Evolutionary conservation across 2,113 vertebrate genomes (phyloP).

Genomic region (Amphilophus citrinellus): DNA sequence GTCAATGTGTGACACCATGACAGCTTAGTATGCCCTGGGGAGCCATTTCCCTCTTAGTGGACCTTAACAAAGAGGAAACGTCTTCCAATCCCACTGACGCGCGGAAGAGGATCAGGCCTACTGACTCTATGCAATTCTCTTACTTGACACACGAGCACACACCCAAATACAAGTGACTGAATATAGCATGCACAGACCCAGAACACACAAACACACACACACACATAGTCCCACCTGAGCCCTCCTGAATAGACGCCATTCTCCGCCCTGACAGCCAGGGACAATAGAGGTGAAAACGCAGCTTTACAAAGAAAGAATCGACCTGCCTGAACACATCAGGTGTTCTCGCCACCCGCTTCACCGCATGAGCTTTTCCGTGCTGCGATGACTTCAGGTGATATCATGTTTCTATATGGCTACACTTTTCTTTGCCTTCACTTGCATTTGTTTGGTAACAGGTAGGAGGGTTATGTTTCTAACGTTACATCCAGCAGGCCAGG

Average conservation of each 20-base stretch:
- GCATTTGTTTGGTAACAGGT: slow-evolving; percentile 60
- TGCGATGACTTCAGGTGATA: slow-evolving; percentile 66
- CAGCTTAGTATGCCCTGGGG: slow-evolving; percentile 65
- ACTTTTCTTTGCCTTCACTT: slow-evolving; percentile 61
- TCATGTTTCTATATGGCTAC: slow-evolving; percentile 61
- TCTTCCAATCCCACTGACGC: slow-evolving; percentile 66
- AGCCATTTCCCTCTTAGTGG: slow-evolving; percentile 72
- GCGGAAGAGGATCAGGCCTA: slow-evolving; percentile 72
- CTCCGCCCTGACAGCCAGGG: slow-evolving; percentile 70
- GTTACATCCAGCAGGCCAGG: slow-evolving; percentile 3
- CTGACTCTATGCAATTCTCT: slow-evolving; percentile 73
- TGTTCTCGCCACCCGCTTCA: slow-evolving; percentile 52
- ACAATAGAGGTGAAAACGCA: slow-evolving; percentile 68
- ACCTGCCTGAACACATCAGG: slow-evolving; percentile 76
- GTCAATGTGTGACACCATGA: slow-evolving; percentile 69
- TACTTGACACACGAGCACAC: slow-evolving; percentile 42
- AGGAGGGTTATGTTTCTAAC: slow-evolving; percentile 26
- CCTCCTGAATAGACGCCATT: slow-evolving; percentile 71
- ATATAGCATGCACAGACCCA: slow-evolving; percentile 52
- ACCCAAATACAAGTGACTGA: slow-evolving; percentile 21
- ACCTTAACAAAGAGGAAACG: slow-evolving; percentile 80
- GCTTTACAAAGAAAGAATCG: slow-evolving; percentile 45
- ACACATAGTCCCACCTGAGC: slow-evolving; percentile 74
- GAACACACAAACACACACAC: slow-evolving; percentile 66
- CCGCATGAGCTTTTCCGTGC: slow-evolving; percentile 26